Conservation (phyloP, 1,140 invertebrate genomes). For the Philopotamus ludificatus region DNA sequence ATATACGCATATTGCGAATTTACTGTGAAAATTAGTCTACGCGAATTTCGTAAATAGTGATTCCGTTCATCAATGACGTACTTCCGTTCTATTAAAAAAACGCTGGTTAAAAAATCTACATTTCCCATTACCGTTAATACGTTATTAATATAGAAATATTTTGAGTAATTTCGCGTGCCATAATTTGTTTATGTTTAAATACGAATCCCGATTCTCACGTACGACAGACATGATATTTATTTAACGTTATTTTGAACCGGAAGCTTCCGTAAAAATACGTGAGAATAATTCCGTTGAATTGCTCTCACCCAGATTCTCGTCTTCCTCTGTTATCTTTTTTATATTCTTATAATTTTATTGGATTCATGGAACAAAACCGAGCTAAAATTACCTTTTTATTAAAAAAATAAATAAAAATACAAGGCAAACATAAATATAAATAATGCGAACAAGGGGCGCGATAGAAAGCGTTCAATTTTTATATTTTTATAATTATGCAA, state of each 20-base stretch:
- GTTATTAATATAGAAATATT: too few species aligned
- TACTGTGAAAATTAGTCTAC: too few species aligned
- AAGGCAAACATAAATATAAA: not conserved
- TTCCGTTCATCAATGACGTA: too few species aligned
- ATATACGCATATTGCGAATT: too few species aligned
- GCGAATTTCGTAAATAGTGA: too few species aligned
- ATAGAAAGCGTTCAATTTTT: not conserved
- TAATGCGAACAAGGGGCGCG: not conserved
- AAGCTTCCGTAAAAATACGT: not conserved
- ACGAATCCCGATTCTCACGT: not conserved
- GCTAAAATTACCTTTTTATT: not conserved
- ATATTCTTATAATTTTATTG: not conserved
- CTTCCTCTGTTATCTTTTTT: not conserved
- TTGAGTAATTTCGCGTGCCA: not conserved
- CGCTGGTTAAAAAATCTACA: too few species aligned
- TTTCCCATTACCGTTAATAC: too few species aligned
- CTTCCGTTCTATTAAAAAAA: too few species aligned
- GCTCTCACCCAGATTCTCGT: not conserved
- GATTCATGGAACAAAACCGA: not conserved
- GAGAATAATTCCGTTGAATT: not conserved
- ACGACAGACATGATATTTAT: not conserved
- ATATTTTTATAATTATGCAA: not conserved
- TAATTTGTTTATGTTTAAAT: not conserved
- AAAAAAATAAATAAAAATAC: not conserved
- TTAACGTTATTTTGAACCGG: not conserved